Base-by-base conservation (phyloP, 1,140 invertebrate genomes). In the Ceratina australensis region DNA sequence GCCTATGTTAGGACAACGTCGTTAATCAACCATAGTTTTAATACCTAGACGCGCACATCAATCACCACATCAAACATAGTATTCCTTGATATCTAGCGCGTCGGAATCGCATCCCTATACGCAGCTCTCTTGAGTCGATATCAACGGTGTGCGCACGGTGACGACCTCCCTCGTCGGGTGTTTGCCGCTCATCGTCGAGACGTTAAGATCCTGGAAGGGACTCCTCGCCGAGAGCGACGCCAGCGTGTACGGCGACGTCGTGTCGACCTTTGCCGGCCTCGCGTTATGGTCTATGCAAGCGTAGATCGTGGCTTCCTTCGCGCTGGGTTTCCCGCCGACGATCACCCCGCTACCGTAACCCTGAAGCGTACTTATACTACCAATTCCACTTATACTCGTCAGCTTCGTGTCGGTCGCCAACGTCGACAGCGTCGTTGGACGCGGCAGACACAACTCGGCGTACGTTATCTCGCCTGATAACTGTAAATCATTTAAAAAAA, bases 91-190 rank as follows among this genome's bases (percentile, higher is more conserved):
- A 87, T 91, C 90, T 82, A 92, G 91, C 89, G 92, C 90, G 91
- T 92, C 92, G 85, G 87, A 81, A 28, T 92, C 90, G 87, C 91
- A 84, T 68, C 90, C 92, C 92, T 96, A 97, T 91, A 97, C 96
- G 89, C 96, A 97, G 88, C 96, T 97, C 88, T 97, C 96, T 89
- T 97, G 96, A 87, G 96, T 95, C 63, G 95, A 96, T 71, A 97
- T 95, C 2, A 97, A 91, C 1, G 96, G 96, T 42, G 96, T 97
- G 83, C 96, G 93, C 20, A 96, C 96, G 4, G 96, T 97, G 18
- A 97, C 96, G 13, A 97, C 95, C 90, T 97, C 96, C 79, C 96
- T 92, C 81, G 93, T 88, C 77, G 93, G 94, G 79, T 91, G 89
- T 33, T 89, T 87, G 33, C 81, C 72, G 56, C 86, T 87, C 85